phyloP scores from a whole-genome alignment of 2,888 invertebrate species.

The Melieria picta region DNA sequence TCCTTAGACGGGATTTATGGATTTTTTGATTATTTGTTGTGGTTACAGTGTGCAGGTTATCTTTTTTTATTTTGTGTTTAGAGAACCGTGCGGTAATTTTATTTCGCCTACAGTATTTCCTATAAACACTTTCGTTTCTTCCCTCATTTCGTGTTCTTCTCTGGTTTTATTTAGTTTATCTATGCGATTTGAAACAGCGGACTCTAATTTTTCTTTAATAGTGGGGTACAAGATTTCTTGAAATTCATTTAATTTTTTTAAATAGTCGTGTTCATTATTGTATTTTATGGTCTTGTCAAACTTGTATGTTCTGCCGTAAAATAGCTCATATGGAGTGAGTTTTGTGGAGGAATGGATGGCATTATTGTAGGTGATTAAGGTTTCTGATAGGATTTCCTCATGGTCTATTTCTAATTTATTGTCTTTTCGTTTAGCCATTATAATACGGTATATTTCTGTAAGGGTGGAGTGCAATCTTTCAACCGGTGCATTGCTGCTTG shows the following conservation, averaged over 20 bases:
- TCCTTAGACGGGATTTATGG: too few relatives aligned
- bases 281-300: neutral
- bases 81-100: too few relatives aligned
- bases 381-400: neutral
- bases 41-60: too few relatives aligned
- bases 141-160: neutral
- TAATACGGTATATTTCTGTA: constrained; percentile 1
- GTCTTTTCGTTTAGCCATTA: neutral
- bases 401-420: neutral
- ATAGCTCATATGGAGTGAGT: neutral
- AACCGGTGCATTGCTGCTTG: neutral
- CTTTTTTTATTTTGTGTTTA: too few relatives aligned
- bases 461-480: neutral
- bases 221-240: neutral
- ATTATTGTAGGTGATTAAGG: neutral
- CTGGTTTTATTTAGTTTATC: neutral
- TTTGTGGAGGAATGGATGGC: constrained; percentile 3
- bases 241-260: constrained; percentile 1
- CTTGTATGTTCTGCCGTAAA: neutral
- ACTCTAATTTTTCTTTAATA: neutral
- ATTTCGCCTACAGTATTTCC: too few relatives aligned
- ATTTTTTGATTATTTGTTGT: too few relatives aligned
- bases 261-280: neutral
- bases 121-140: too few relatives aligned
- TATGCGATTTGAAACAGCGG: neutral